A percentile compares a stretch with the other conserved stretches of the same genome.
phyloP scores from a whole-genome alignment of 2,888 invertebrate species.

The Hirtodrosophila histrioides region DNA sequence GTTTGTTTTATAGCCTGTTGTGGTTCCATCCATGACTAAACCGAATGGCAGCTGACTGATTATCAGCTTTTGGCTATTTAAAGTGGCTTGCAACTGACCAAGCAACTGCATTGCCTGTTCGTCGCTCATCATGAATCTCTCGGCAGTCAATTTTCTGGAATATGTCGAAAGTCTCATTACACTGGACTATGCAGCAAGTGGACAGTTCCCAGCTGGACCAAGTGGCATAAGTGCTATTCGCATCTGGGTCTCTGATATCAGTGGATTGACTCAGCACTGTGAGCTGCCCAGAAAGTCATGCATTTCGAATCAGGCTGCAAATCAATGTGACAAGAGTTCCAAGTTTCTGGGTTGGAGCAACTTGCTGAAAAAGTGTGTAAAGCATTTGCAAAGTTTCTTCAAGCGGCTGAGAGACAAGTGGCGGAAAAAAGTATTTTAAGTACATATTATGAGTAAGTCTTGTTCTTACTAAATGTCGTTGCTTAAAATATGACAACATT shows the following conservation, averaged over 20 bases:
- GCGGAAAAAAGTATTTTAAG: background rate
- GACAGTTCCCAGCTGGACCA: background rate
- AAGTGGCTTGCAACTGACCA: conserved; percentile 3
- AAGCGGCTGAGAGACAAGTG: conserved; percentile 1
- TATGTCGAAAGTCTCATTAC: conserved; percentile 55
- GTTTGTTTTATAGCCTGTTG: conserved; percentile 16
- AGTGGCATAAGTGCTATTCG: conserved; percentile 37
- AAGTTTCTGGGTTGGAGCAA: conserved; percentile 6
- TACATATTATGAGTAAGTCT: too few relatives aligned
- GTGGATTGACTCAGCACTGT: conserved; percentile 5
- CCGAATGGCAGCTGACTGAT: background rate
- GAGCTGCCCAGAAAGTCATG: background rate
- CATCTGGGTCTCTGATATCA: conserved; percentile 42
- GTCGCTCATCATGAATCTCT: conserved; percentile 57
- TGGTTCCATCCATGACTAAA: conserved; percentile 5
- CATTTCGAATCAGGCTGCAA: background rate
- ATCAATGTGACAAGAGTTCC: conserved; percentile 4
- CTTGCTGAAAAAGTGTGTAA: conserved; percentile 10
- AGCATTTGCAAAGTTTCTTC: conserved; percentile 7
- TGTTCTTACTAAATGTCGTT: too few relatives aligned
- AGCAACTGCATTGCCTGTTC: conserved; percentile 34
- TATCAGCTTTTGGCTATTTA: conserved; percentile 20
- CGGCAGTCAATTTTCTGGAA: conserved; percentile 48
- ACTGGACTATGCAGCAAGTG: conserved; percentile 19
- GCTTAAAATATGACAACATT: too few relatives aligned